Conservation (phyloP, 2,888 invertebrate species). For the Lithophane semibrunnea region DNA sequence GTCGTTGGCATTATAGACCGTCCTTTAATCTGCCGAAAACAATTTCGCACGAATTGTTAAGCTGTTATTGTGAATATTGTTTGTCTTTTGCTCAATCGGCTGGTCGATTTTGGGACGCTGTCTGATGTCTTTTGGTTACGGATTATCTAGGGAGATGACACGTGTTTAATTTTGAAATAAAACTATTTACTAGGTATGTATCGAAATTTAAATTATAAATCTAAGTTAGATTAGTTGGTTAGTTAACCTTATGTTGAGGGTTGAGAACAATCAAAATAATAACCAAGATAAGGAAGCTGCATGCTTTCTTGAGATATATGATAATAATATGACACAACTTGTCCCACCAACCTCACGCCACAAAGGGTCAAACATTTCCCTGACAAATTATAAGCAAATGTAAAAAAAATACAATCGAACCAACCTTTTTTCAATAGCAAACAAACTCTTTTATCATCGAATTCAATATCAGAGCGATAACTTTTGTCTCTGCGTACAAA, state of each 20-base stretch:
- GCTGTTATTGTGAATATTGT: constrained; percentile 65
- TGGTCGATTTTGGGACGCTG: constrained; percentile 44
- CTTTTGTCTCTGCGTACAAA: constrained; percentile 67
- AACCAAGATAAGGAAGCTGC: background rate
- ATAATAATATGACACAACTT: background rate
- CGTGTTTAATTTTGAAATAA: constrained; percentile 16
- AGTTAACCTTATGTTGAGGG: background rate
- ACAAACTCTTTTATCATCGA: constrained; percentile 44
- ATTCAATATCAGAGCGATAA: constrained; percentile 48
- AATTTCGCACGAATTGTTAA: constrained; percentile 72
- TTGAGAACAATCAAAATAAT: background rate
- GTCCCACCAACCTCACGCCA: background rate
- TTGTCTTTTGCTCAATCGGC: constrained; percentile 61
- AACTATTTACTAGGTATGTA: background rate
- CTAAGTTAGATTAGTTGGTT: background rate
- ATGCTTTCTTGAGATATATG: background rate
- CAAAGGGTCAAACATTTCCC: constrained; percentile 10
- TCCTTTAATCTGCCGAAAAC: constrained; percentile 80
- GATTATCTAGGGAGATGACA: constrained; percentile 30
- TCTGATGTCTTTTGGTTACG: constrained; percentile 32
- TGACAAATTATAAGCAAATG: constrained; percentile 11
- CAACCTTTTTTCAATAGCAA: constrained; percentile 37
- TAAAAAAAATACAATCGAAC: constrained; percentile 11
- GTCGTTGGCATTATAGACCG: constrained; percentile 79
- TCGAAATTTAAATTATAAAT: too few species aligned